Conservation (phyloP, 2,113 vertebrate genomes). For the Perca fluviatilis region DNA sequence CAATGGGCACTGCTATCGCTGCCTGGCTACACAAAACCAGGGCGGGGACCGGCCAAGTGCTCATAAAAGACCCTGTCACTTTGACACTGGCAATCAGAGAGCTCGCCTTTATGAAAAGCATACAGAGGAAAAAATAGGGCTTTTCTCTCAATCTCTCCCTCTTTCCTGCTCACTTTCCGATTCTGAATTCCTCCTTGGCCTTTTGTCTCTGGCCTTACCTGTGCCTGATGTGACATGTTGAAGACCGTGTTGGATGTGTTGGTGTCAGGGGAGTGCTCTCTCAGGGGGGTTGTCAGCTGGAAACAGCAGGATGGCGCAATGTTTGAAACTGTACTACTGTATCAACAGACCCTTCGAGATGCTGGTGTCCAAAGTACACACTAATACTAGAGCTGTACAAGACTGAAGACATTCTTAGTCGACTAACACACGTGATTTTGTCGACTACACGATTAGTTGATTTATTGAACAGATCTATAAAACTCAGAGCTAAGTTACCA, state of each 20-base stretch:
- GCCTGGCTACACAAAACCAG: conserved; percentile 82
- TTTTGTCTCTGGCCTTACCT: conserved; percentile 61
- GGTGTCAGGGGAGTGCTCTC: conserved; percentile 10
- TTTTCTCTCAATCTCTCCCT: conserved; percentile 53
- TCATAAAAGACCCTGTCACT: conserved; percentile 83
- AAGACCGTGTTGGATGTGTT: not conserved
- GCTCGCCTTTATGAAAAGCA: conserved; percentile 76
- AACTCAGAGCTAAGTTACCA: not conserved
- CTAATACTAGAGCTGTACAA: too few relatives aligned
- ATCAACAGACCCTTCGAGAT: not conserved
- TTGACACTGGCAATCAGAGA: conserved; percentile 80
- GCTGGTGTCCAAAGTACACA: too few relatives aligned
- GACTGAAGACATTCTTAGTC: too few relatives aligned
- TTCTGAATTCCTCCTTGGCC: conserved; percentile 44
- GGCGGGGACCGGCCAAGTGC: conserved; percentile 75
- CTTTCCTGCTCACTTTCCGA: conserved; percentile 55
- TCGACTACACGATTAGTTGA: too few relatives aligned
- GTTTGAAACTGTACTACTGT: not conserved
- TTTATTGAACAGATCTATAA: too few relatives aligned
- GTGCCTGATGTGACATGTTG: conserved; percentile 56
- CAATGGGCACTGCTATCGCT: conserved; percentile 83
- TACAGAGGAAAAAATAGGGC: conserved; percentile 63
- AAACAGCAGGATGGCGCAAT: conserved; percentile 2
- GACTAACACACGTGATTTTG: too few relatives aligned
- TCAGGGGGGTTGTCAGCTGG: not conserved